Evolutionary conservation across 1,140 invertebrate species (phyloP).

Genomic region (Gerris buenoi): DNA sequence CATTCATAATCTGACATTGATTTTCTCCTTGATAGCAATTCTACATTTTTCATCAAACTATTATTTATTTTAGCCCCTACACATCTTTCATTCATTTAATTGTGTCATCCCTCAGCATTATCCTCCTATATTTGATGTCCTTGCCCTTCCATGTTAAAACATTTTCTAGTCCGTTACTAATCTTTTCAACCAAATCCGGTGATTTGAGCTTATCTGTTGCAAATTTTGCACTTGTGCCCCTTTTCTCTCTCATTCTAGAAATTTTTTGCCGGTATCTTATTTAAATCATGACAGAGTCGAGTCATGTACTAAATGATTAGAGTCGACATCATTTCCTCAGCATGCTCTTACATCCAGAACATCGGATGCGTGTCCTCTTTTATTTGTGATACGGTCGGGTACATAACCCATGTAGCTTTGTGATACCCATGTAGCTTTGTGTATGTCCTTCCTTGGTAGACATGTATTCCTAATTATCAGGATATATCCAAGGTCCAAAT

Average conservation of each 20-base stretch:
- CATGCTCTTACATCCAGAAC: slow-evolving; percentile 12
- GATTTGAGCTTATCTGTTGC: neutral
- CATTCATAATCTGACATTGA: too few relatives aligned
- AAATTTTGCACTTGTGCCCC: slow-evolving; percentile 4
- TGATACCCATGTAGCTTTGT: neutral
- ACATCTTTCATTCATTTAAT: slow-evolving; percentile 3
- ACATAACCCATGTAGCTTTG: neutral
- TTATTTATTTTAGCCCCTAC: neutral
- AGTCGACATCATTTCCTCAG: slow-evolving; percentile 15
- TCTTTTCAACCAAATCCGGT: neutral
- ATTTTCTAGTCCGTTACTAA: neutral
- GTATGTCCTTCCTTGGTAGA: too few relatives aligned
- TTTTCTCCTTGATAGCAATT: neutral
- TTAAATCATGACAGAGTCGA: slow-evolving; percentile 15
- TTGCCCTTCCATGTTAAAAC: slow-evolving; percentile 2
- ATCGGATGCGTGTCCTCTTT: slow-evolving; percentile 3
- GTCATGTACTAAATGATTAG: slow-evolving; percentile 15
- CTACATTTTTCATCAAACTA: slow-evolving; percentile 3
- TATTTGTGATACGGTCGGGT: slow-evolving; percentile 17
- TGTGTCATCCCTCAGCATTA: neutral
- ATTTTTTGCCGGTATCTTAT: slow-evolving; percentile 8
- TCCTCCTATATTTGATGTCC: slow-evolving; percentile 6
- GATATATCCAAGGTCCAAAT: neutral
- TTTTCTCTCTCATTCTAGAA: neutral
- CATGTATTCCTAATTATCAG: neutral